A percentile compares a stretch with the other conserved stretches of the same genome.
These are phyloP conservation scores for Cephus pygmeus DNA, from an alignment of 2,888 invertebrate species.

Conservation along the genomic window DNA sequence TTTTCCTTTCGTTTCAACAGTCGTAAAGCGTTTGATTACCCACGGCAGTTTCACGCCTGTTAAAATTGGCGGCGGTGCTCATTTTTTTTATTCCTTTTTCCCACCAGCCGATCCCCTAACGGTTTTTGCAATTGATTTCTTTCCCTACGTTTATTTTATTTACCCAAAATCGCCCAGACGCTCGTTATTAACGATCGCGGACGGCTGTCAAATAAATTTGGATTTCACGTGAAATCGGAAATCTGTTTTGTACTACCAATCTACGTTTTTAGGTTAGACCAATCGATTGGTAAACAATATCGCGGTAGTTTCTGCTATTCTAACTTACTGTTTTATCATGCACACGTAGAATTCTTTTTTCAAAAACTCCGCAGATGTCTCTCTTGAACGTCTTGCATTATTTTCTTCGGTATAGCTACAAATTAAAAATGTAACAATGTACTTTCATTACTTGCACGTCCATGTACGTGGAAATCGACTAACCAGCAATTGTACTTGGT, in stretches of 20 bases:
- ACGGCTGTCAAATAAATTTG: not conserved
- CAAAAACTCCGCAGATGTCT: not conserved
- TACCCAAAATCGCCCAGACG: not conserved
- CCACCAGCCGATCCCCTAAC: not conserved
- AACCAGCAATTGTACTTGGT: not conserved
- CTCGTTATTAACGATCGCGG: not conserved
- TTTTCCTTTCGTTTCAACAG: not conserved
- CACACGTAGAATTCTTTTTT: not conserved
- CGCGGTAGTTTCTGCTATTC: not conserved
- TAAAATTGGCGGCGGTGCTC: not conserved
- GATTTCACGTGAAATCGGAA: not conserved
- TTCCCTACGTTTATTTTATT: not conserved
- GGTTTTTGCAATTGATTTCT: not conserved
- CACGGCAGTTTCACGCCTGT: not conserved
- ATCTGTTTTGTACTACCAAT: not conserved
- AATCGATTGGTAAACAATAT: not conserved
- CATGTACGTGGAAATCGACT: not conserved
- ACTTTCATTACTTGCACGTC: not conserved
- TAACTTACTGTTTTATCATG: too few relatives aligned
- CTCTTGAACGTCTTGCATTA: not conserved
- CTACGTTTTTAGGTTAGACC: too few relatives aligned
- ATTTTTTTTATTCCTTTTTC: not conserved
- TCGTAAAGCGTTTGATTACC: not conserved
- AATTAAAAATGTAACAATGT: not conserved
- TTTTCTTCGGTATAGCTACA: not conserved